Percentiles rank a stretch among this genome's conserved stretches.
Conservation (phyloP, 2,888 invertebrate species). For the Monoplex corrugatus region DNA sequence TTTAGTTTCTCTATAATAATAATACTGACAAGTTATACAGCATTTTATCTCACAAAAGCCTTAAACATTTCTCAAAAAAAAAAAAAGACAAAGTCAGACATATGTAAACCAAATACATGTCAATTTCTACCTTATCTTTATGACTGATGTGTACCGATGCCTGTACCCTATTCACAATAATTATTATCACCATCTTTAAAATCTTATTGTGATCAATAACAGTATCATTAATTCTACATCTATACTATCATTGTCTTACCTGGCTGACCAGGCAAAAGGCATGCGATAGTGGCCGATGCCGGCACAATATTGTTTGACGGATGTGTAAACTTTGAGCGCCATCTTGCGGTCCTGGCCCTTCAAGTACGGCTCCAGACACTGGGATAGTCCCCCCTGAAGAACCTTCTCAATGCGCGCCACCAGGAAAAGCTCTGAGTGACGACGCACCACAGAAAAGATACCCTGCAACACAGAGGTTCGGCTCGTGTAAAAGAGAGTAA, state of each 20-base stretch:
- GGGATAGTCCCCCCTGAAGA: conserved; percentile 90
- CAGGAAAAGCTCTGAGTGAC: conserved; percentile 93
- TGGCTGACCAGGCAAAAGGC: conserved; percentile 98
- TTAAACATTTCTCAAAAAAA: too few relatives aligned
- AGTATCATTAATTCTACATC: too few relatives aligned
- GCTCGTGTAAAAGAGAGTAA: neutral
- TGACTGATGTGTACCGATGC: too few relatives aligned
- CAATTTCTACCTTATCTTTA: too few relatives aligned
- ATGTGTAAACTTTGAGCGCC: conserved; percentile 83
- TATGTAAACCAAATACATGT: too few relatives aligned
- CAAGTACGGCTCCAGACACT: conserved; percentile 93
- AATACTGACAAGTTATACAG: too few relatives aligned
- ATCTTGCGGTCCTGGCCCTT: conserved; percentile 80
- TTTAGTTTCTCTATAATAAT: too few relatives aligned
- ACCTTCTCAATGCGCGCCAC: conserved; percentile 97
- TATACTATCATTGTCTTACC: conserved; percentile 76
- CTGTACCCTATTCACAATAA: too few relatives aligned
- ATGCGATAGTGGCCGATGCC: conserved; percentile 93
- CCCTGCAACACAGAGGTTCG: conserved; percentile 85
- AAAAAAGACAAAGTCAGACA: too few relatives aligned
- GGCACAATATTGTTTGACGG: conserved; percentile 89
- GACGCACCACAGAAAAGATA: conserved; percentile 92
- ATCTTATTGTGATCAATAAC: too few relatives aligned
- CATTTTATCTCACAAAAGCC: too few relatives aligned
- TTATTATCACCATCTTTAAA: too few relatives aligned